These are phyloP conservation scores for Diglossa cyanea DNA, from an alignment of 2,797 vertebrate genomes.

Conservation along the genomic window DNA sequence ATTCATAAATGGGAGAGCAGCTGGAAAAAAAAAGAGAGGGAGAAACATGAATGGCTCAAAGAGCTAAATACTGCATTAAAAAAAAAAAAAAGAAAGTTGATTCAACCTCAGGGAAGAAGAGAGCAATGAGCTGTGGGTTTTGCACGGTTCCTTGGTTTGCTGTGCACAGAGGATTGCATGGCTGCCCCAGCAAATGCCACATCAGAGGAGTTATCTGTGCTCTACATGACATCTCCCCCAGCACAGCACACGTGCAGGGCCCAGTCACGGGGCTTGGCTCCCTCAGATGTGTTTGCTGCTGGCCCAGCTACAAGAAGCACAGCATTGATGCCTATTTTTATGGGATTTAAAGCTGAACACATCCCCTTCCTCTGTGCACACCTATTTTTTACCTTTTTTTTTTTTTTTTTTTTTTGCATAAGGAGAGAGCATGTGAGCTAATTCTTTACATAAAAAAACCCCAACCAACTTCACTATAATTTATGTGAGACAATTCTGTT, in stretches of 20 bases:
- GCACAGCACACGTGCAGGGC: not conserved
- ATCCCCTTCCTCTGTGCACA: not conserved
- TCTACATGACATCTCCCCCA: conserved; percentile 5
- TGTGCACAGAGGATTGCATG: not conserved
- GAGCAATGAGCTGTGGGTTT: conserved; percentile 9
- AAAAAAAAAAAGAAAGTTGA: not conserved
- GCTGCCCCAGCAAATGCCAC: conserved; percentile 7
- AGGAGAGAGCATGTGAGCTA: not conserved
- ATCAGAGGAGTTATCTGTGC: conserved; percentile 21
- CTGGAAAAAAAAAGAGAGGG: not conserved
- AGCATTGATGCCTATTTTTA: not conserved
- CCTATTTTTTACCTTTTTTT: not conserved
- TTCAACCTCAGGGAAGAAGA: not conserved
- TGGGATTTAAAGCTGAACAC: not conserved
- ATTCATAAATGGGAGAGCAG: not conserved
- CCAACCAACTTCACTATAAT: not conserved
- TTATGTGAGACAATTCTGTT: not conserved
- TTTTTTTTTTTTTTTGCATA: not conserved
- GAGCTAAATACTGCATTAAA: not conserved
- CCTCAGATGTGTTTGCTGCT: not conserved
- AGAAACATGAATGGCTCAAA: conserved; percentile 32
- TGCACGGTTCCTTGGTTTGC: not conserved
- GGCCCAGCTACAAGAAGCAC: not conserved
- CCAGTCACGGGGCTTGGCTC: not conserved
- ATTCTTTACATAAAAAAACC: not conserved